These are phyloP conservation scores for Aptenodytes forsteri DNA, from an alignment of 2,113 vertebrate genomes.

Conservation along the genomic window DNA sequence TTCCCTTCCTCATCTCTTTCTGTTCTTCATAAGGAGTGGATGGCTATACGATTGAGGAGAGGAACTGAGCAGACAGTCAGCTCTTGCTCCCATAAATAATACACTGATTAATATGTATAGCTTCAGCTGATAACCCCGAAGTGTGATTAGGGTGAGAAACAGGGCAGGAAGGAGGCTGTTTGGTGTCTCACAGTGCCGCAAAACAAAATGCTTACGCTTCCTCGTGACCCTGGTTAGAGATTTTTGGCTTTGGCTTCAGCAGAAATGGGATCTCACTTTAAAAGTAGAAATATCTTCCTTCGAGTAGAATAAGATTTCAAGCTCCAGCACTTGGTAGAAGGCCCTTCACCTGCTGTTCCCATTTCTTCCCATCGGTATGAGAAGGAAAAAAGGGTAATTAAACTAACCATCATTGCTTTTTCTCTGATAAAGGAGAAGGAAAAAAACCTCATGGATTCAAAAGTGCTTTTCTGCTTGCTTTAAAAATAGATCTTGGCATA, in stretches of 20 bases:
- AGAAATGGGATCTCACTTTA: neutral
- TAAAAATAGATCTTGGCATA: neutral
- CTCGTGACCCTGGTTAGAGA: neutral
- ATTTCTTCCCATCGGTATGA: neutral
- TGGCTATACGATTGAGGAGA: neutral
- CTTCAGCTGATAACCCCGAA: neutral
- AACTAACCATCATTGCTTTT: neutral
- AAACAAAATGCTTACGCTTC: rapidly evolving
- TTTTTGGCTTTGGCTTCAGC: neutral
- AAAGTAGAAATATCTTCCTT: neutral
- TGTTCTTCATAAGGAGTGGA: neutral
- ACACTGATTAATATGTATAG: neutral
- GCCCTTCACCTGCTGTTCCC: neutral
- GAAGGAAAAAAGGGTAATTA: neutral
- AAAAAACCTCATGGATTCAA: neutral
- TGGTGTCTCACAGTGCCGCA: rapidly evolving
- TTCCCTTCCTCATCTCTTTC: neutral
- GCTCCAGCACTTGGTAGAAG: neutral
- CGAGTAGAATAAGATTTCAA: neutral
- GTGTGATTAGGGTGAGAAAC: neutral
- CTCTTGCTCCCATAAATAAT: neutral
- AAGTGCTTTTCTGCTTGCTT: slow-evolving; percentile 7
- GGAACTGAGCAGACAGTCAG: neutral
- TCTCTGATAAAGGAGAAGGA: neutral
- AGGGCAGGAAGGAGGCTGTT: neutral